These are phyloP conservation scores for Dasyurus viverrinus DNA, from an alignment of 2,113 vertebrate genomes.

Conservation along the genomic window DNA sequence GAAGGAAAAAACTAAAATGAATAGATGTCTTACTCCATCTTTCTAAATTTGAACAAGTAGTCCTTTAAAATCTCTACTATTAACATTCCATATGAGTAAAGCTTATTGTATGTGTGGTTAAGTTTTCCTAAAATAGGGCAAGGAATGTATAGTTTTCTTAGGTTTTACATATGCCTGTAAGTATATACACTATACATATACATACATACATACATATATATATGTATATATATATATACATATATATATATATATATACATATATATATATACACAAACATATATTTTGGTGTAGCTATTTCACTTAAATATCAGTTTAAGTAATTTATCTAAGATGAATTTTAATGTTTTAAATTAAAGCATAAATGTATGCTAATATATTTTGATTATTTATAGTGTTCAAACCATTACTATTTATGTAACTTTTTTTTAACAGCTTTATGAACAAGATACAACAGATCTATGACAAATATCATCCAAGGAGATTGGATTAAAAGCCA, in stretches of 20 bases:
- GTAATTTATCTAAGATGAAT: background rate
- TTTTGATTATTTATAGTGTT: background rate
- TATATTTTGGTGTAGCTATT: background rate
- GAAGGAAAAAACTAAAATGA: background rate
- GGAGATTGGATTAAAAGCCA: background rate
- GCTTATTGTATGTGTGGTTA: background rate
- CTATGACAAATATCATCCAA: background rate
- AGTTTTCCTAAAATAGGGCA: constrained; percentile 19
- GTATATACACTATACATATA: background rate
- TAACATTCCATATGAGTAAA: constrained; percentile 30
- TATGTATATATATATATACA: no score
- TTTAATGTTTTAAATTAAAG: background rate
- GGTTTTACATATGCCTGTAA: background rate
- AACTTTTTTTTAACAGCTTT: background rate
- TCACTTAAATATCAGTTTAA: background rate
- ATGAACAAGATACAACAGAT: background rate
- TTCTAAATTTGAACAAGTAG: background rate
- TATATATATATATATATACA: background rate
- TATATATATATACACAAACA: background rate
- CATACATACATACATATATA: no score
- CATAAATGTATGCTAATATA: background rate
- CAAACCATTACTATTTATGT: background rate
- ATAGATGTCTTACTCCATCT: background rate
- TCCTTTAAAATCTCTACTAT: background rate
- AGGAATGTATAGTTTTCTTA: background rate